Evolutionary conservation across 2,888 invertebrate species (phyloP), one percentile per base, ranked within the genome.

Genomic region (Ochropleura leucogaster): DNA sequence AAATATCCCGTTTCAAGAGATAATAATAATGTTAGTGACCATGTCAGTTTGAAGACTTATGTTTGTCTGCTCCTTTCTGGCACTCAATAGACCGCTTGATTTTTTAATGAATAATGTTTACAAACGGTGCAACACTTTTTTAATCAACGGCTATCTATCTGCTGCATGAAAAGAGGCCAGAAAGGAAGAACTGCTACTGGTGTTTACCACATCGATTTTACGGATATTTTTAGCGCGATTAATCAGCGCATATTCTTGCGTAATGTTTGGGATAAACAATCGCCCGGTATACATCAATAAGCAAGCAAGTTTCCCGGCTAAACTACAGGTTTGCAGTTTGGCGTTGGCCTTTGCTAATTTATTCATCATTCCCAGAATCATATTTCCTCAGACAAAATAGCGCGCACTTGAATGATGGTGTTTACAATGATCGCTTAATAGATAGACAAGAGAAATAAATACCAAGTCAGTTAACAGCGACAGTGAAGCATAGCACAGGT

Each of bases 241-340:
- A 80, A 80, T 71, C 76, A 76, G 40, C 67, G 49, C 63, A 47
- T 75, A 79, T 75, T 79, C 63, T 20, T 59, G 71, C 76, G 53
- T 55, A 63, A 75, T 75, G 76, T 80, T 80, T 79, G 67, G 53
- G 67, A 76, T 80, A 79, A 77, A 80, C 80, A 81, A 77, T 84
- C 49, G 68, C 65, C 55, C 64, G 74, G 74, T 67, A 76, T 82
- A 83, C 76, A 83, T 82, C 85, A 87, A 85, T 80, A 85, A 76
- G 70, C 66, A 82, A 44, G 46, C 55, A 64, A 49, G 66, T 51
- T 59, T 55, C 55, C 55, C 57, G 55, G 44, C 51, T 51, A 14
- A 16, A 18, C 7, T 57, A 46, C 62, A 51, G 66, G 40, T 42
- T 51, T 4, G 49, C n/a, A 20, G 51, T 49, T 63, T 55, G n/a